Percentiles rank a stretch among this genome's conserved stretches.
These are phyloP conservation scores for Oscheius sp. DNA, from an alignment of 1,140 invertebrate species.

Conservation along the genomic window DNA sequence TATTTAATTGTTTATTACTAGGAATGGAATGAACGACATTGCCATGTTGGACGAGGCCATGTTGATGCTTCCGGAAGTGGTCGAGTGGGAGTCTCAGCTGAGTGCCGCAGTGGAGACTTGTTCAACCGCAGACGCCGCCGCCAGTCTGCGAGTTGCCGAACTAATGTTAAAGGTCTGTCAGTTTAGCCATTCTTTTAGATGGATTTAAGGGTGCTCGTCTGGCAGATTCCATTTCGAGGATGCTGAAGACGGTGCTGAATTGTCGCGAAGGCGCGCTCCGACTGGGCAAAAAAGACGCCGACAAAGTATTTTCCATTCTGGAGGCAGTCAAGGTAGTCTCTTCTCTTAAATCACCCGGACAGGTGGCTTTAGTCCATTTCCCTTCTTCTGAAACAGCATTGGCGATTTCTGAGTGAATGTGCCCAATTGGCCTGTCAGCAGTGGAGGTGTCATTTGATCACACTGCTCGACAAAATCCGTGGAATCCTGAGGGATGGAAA, in stretches of 20 bases:
- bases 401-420: slow-evolving; percentile 70
- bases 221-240: slow-evolving; percentile 65
- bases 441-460: slow-evolving; percentile 67
- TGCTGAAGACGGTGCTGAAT: slow-evolving; percentile 72
- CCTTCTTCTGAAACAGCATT: slow-evolving; percentile 59
- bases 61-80: background rate
- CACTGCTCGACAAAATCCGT: background rate
- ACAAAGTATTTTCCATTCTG: slow-evolving; percentile 75
- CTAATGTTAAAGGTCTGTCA: slow-evolving; percentile 7
- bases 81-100: slow-evolving; percentile 47
- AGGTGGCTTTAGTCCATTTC: background rate
- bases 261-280: slow-evolving; percentile 75
- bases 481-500: background rate
- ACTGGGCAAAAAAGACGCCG: slow-evolving; percentile 71
- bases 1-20: background rate
- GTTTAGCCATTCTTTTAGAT: background rate
- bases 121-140: background rate
- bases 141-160: slow-evolving; percentile 3
- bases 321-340: slow-evolving; percentile 73
- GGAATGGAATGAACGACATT: background rate
- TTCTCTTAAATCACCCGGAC: background rate
- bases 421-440: slow-evolving; percentile 71
- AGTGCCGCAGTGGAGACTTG: background rate
- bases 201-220: slow-evolving; percentile 69
- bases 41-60: background rate